Conservation (phyloP, 2,113 vertebrate species). For the Strigops habroptila region DNA sequence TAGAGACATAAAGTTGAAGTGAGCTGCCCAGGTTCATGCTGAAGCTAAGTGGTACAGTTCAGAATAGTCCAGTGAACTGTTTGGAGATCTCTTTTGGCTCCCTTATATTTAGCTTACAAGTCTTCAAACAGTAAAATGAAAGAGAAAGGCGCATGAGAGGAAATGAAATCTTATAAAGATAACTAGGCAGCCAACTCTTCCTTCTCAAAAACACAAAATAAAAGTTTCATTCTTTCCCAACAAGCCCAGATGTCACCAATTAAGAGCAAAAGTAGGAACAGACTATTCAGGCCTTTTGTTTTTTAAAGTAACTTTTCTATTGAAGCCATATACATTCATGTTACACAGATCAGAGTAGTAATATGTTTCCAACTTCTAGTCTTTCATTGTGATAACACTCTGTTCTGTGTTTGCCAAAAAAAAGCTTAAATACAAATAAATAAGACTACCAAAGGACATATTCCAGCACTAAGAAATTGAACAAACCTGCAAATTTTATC, state of each 20-base stretch:
- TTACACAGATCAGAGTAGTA: slow-evolving; percentile 2
- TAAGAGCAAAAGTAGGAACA: slow-evolving; percentile 52
- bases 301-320: slow-evolving; percentile 12
- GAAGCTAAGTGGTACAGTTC: not conserved
- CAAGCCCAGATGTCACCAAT: slow-evolving; percentile 48
- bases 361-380: not conserved
- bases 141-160: slow-evolving; percentile 12
- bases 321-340: slow-evolving; percentile 3
- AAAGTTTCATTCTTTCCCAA: slow-evolving; percentile 51
- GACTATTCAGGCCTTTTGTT: slow-evolving; percentile 10
- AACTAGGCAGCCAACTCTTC: slow-evolving; percentile 46
- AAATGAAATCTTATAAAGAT: slow-evolving; percentile 54
- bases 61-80: not conserved
- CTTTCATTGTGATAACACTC: not conserved
- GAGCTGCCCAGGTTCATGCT: not conserved
- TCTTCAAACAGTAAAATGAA: slow-evolving; percentile 41
- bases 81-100: not conserved
- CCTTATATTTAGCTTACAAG: slow-evolving; percentile 1
- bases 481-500: not conserved
- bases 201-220: slow-evolving; percentile 59
- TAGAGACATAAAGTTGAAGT: not conserved
- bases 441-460: not conserved
- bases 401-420: not conserved
- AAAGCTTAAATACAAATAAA: not conserved
- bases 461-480: not conserved